Conservation (phyloP, 2,797 vertebrate genomes). For the Lagodon rhomboides region DNA sequence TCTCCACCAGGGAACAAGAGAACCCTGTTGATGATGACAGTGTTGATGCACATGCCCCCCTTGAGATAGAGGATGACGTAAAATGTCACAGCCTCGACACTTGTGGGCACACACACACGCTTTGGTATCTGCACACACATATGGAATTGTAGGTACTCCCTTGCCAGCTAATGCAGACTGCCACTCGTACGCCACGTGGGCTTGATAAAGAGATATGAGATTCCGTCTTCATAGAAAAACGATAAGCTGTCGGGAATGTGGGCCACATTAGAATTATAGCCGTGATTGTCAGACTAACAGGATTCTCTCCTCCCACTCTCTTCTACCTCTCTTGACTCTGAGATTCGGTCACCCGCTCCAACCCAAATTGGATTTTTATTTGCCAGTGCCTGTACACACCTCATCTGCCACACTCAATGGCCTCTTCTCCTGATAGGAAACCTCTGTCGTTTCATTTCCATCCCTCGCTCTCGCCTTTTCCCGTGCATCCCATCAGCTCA, state of each 20-base stretch:
- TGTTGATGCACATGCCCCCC: conserved; percentile 51
- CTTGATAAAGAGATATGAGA: conserved; percentile 74
- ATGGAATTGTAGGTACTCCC: conserved; percentile 1
- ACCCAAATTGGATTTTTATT: conserved; percentile 82
- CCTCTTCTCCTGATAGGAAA: conserved; percentile 73
- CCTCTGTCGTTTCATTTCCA: conserved; percentile 78
- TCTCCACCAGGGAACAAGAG: conserved; percentile 63
- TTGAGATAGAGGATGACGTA: conserved; percentile 53
- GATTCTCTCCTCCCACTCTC: conserved; percentile 71
- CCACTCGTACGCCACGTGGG: conserved; percentile 42
- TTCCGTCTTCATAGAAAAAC: conserved; percentile 70
- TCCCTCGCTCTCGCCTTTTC: conserved; percentile 57
- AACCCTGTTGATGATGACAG: conserved; percentile 74
- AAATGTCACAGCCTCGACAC: conserved; percentile 49
- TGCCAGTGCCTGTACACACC: conserved; percentile 74
- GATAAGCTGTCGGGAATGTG: conserved; percentile 80
- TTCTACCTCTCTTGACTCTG: conserved; percentile 61
- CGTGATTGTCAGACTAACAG: conserved; percentile 81
- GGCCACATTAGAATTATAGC: conserved; percentile 82
- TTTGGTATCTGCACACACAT: conserved; percentile 30
- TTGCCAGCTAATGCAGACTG: conserved; percentile 47
- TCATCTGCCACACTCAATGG: conserved; percentile 78
- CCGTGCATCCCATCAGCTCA: conserved; percentile 78
- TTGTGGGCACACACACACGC: conserved; percentile 25
- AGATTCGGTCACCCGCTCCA: conserved; percentile 66